Evolutionary conservation across 2,113 vertebrate genomes (phyloP).

Genomic region (Amazona guildingii): DNA sequence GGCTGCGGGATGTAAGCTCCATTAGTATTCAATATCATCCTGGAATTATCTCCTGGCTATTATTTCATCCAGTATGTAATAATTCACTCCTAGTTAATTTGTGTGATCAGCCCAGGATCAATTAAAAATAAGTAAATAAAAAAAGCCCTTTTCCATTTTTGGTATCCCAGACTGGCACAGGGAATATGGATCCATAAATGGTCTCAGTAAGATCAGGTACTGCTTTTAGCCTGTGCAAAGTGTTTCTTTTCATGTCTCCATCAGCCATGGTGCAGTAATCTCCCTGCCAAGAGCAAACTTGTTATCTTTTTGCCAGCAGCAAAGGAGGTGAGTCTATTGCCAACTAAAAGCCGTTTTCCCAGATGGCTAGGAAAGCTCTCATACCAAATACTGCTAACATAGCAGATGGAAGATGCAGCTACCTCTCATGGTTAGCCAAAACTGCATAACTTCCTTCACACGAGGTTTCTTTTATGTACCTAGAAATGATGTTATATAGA

Average conservation of each 20-base stretch:
- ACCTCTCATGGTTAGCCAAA: neutral
- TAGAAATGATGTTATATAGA: neutral
- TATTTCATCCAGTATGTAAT: neutral
- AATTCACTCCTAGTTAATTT: neutral
- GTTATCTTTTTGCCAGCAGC: neutral
- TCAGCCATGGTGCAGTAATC: neutral
- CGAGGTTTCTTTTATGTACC: neutral
- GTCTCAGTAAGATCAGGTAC: neutral
- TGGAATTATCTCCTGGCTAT: neutral
- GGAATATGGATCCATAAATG: neutral
- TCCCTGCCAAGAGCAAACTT: conserved; percentile 1
- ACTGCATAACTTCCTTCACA: neutral
- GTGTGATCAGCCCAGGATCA: neutral
- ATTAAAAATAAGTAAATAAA: neutral
- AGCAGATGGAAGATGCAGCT: neutral
- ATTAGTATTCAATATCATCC: neutral
- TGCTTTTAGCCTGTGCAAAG: neutral
- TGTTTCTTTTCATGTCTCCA: neutral
- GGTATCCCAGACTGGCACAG: neutral
- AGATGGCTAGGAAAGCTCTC: neutral
- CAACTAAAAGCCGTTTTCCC: conserved; percentile 17
- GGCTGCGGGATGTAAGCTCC: neutral
- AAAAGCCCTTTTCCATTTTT: neutral
- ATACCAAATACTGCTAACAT: neutral
- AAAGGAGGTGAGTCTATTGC: neutral